Conservation (phyloP, 2,113 vertebrate genomes). For the Hippocampus guttulatus region DNA sequence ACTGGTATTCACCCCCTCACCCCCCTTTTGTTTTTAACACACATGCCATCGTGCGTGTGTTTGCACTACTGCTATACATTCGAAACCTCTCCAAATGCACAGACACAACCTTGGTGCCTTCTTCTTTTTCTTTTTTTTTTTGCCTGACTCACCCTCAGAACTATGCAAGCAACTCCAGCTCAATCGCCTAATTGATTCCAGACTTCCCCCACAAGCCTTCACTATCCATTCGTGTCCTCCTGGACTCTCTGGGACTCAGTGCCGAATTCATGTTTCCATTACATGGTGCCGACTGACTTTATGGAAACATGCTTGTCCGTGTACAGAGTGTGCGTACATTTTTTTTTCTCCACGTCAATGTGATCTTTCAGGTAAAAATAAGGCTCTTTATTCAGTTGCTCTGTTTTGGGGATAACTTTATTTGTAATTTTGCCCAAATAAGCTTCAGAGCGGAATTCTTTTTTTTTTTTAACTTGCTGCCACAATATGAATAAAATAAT, state of each 20-base stretch:
- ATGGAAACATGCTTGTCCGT: not conserved
- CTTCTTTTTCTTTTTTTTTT: conserved; percentile 20
- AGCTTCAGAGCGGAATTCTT: too few species aligned
- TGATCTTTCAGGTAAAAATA: not conserved
- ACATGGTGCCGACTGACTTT: not conserved
- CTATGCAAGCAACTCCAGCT: conserved; percentile 66
- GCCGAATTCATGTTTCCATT: conserved; percentile 15
- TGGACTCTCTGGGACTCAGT: conserved; percentile 42
- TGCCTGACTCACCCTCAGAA: conserved; percentile 67
- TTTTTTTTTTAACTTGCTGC: too few species aligned
- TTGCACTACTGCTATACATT: conserved; percentile 22
- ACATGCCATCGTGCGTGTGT: not conserved
- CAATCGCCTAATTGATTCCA: conserved; percentile 72
- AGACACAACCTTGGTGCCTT: conserved; percentile 38
- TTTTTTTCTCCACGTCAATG: not conserved
- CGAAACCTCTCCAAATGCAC: conserved; percentile 32
- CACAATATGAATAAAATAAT: too few species aligned
- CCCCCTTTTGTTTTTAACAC: not conserved
- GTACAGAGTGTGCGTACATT: not conserved
- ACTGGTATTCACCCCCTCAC: not conserved
- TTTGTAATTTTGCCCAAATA: too few species aligned
- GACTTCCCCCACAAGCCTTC: conserved; percentile 49
- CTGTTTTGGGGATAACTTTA: not conserved
- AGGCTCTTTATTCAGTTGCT: not conserved
- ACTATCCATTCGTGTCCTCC: conserved; percentile 21